These are phyloP conservation scores for Danio kyathit DNA, from an alignment of 2,797 vertebrate species.

Conservation along the genomic window DNA sequence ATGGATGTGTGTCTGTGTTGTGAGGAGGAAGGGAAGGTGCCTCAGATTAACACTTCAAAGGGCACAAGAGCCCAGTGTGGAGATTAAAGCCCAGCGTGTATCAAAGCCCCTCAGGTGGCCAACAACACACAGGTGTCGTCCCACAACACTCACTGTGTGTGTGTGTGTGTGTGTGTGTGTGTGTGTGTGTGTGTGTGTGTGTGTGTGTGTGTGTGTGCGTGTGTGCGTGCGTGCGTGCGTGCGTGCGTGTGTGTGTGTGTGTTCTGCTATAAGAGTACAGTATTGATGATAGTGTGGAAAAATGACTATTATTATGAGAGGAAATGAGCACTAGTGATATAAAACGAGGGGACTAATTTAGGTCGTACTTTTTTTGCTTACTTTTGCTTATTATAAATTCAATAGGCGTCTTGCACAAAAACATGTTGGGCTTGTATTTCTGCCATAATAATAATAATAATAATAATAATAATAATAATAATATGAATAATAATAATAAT, in stretches of 20 bases:
- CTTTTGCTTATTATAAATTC: neutral
- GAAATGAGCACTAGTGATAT: slow-evolving; percentile 5
- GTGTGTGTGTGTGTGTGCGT: slow-evolving; percentile 33
- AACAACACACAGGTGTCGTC: slow-evolving; percentile 73
- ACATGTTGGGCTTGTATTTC: neutral
- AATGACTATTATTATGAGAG: neutral
- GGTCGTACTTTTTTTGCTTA: neutral
- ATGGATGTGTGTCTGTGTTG: slow-evolving; percentile 45
- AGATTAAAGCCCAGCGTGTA: slow-evolving; percentile 83
- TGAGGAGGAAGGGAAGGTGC: slow-evolving; percentile 59
- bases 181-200: no score
- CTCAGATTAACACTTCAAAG: slow-evolving; percentile 82
- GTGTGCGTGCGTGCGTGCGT: no score
- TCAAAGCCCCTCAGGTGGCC: slow-evolving; percentile 78
- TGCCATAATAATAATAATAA: neutral
- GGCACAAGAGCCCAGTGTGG: slow-evolving; percentile 63
- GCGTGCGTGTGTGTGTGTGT: slow-evolving; percentile 27
- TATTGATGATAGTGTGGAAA: slow-evolving; percentile 26
- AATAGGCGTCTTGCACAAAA: neutral
- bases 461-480: neutral
- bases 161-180: slow-evolving; percentile 24
- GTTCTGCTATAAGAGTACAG: slow-evolving; percentile 39
- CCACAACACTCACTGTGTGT: slow-evolving; percentile 28
- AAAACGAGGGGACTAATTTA: neutral
- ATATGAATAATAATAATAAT: neutral